These are phyloP conservation scores for Elachura formosa DNA, from an alignment of 2,113 vertebrate species.

Conservation along the genomic window DNA sequence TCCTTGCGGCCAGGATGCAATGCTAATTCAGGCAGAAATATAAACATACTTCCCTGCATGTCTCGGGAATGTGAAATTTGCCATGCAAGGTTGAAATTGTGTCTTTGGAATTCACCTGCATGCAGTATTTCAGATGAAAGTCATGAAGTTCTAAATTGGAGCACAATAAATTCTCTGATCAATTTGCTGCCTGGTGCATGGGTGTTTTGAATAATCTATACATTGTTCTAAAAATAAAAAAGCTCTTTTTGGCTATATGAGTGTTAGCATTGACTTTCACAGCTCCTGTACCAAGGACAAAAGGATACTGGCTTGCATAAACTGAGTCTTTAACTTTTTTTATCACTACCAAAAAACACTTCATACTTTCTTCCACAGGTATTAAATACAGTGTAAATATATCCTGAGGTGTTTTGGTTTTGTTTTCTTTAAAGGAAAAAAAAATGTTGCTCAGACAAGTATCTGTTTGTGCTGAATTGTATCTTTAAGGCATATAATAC, in stretches of 20 bases:
- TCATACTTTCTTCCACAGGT: not conserved
- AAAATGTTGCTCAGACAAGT: not conserved
- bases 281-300: not conserved
- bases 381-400: not conserved
- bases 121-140: not conserved
- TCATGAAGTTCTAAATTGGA: not conserved
- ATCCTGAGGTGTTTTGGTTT: not conserved
- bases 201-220: not conserved
- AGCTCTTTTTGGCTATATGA: not conserved
- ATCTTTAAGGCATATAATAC: not conserved
- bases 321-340: not conserved
- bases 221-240: not conserved
- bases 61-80: not conserved
- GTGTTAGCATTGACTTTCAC: not conserved
- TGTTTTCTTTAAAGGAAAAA: not conserved
- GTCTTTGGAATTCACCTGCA: not conserved
- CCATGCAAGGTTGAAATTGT: not conserved
- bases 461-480: not conserved
- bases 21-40: not conserved
- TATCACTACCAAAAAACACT: not conserved
- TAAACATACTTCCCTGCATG: not conserved
- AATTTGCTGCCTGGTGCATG: not conserved
- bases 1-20: fast-evolving
- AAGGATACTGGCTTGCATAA: not conserved
- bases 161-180: not conserved